These are phyloP conservation scores for Indicator indicator DNA, from an alignment of 2,113 vertebrate genomes.

Conservation along the genomic window DNA sequence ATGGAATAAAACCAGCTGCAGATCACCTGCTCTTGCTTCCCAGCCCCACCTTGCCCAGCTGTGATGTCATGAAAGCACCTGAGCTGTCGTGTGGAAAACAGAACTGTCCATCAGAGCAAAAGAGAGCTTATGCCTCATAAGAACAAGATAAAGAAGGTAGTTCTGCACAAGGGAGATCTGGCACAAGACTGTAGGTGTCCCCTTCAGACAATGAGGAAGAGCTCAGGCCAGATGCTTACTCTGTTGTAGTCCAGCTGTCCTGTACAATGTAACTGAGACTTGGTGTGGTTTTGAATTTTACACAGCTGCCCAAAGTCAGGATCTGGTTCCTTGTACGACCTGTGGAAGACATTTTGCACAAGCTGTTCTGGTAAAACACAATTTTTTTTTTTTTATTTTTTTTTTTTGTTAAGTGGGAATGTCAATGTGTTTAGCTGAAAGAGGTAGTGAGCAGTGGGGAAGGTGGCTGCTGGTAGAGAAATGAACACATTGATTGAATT, in stretches of 20 bases:
- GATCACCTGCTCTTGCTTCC: neutral
- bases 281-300: slow-evolving; percentile 45
- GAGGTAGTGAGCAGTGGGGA: slow-evolving; percentile 11
- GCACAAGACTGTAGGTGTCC: neutral
- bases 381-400: accelerated
- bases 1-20: neutral
- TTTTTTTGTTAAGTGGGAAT: neutral
- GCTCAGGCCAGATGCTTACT: neutral
- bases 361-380: slow-evolving; percentile 73
- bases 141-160: neutral
- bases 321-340: slow-evolving; percentile 64
- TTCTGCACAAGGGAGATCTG: neutral
- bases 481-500: neutral
- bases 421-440: slow-evolving; percentile 49
- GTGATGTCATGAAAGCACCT: neutral
- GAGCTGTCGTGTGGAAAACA: neutral
- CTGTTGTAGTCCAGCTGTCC: neutral
- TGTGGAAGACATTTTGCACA: slow-evolving; percentile 68
- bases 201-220: neutral
- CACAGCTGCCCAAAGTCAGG: slow-evolving; percentile 54
- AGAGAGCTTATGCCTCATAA: neutral
- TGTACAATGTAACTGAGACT: neutral
- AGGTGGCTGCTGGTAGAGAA: neutral
- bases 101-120: neutral
- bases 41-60: neutral